Evolutionary conservation across 2,888 invertebrate genomes (phyloP), one percentile per base, ranked within the genome.

Genomic region (Pilophorus perplexus): DNA sequence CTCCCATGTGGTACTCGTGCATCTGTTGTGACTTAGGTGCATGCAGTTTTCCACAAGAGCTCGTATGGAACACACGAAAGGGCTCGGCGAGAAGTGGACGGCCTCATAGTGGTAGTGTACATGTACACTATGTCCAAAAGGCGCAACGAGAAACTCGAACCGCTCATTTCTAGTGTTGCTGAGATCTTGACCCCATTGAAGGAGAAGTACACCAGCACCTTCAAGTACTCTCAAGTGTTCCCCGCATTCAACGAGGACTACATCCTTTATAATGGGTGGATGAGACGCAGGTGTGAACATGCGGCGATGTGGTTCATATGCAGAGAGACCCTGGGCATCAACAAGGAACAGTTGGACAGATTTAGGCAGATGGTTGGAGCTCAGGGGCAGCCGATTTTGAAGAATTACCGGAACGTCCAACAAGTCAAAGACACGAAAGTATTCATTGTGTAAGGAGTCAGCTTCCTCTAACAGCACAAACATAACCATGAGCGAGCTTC

Each of bases 201-300:
- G 20, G 62, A 62, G n/a, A 44, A 40, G n/a, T 28, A 25, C 14
- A 33, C 48, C 10, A 28, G 48, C 12, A 28, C 46, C 10, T 62
- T 62, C 62, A 62, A 18, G n/a, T 62, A 62, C 14, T 18, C 27
- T 18, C 18, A 8, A 5, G 12, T 20, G 5, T 62, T 62, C n/a
- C 62, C 62, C 2, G n/a, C 48, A n/a, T 62, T 62, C 33, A 18
- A 44, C 1, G 62, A 62, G 27, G 62, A 64, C 40, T 64, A 64
- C 27, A 50, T 64, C 12, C 64, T 64, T 1, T 64, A 64, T 40
- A 64, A 52, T 5, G 64, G 64, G 1, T 52, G 52, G 64, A 64
- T 52, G 14, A 64, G 52, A 37, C 6, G 25, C n/a, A 27, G 16
- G 6, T 64, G 64, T 25, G 16, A 64, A 25, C 64, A 64, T 23